A percentile compares a stretch with the other conserved stretches of the same genome.
Conservation (phyloP, 2,113 vertebrate species). For the Copsychus sechellarum region DNA sequence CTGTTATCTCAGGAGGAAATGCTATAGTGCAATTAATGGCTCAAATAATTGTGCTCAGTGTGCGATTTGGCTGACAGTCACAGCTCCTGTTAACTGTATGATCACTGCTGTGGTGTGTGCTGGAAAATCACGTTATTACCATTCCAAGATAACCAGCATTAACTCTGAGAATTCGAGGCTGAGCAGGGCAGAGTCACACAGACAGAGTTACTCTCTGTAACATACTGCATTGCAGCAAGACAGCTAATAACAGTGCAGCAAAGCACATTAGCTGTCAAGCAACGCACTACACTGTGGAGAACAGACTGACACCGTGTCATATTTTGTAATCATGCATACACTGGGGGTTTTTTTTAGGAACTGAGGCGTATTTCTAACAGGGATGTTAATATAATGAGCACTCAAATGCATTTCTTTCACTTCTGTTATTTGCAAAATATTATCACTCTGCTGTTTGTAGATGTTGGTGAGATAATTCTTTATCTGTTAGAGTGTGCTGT, state of each 20-base stretch:
- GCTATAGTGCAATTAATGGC: conserved; percentile 60
- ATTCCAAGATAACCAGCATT: conserved; percentile 21
- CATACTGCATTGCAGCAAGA: conserved; percentile 39
- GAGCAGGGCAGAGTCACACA: neutral
- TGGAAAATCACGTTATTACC: neutral
- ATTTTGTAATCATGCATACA: neutral
- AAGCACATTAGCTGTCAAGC: neutral
- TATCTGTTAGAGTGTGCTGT: neutral
- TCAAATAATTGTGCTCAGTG: conserved; percentile 8
- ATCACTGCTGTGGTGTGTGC: neutral
- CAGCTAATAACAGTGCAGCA: neutral
- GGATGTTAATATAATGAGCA: neutral
- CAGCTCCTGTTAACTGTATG: conserved; percentile 3
- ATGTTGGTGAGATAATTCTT: neutral
- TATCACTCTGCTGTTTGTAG: neutral
- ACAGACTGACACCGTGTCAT: neutral
- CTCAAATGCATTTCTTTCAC: neutral
- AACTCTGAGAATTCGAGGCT: neutral
- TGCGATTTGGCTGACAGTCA: neutral
- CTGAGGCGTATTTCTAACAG: neutral
- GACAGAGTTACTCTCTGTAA: neutral
- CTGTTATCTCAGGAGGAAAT: conserved; percentile 59
- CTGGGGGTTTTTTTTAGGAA: conserved; percentile 2
- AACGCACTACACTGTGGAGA: neutral
- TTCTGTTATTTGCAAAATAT: neutral